phyloP scores from a whole-genome alignment of 2,888 invertebrate genomes.

The Ditylenchus weischeri region DNA sequence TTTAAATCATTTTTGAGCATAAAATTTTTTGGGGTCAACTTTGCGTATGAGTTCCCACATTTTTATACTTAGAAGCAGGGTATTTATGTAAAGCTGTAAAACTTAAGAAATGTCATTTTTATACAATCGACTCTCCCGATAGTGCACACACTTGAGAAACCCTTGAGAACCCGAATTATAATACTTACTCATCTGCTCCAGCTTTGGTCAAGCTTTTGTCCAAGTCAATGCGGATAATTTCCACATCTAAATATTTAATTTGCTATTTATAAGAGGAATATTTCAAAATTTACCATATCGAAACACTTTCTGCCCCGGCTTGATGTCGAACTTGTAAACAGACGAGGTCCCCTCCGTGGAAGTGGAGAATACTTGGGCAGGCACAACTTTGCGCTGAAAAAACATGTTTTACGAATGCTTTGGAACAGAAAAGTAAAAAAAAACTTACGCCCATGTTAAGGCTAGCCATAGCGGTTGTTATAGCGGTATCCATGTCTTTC shows the following conservation, averaged over 20 bases:
- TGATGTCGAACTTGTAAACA: background rate
- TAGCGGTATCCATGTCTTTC: background rate
- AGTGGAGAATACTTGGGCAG: background rate
- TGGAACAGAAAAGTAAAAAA: background rate
- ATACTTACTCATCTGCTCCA: constrained; percentile 7
- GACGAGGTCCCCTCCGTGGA: background rate
- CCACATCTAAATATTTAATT: background rate
- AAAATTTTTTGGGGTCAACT: too few species aligned
- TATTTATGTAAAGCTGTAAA: too few species aligned
- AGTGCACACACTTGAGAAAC: too few species aligned
- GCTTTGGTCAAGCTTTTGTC: background rate
- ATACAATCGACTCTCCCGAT: too few species aligned
- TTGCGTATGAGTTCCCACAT: too few species aligned
- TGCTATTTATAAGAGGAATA: too few species aligned
- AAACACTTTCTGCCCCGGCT: background rate
- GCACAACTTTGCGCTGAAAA: background rate
- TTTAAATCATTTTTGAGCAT: too few species aligned
- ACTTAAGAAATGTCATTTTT: too few species aligned
- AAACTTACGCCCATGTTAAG: background rate
- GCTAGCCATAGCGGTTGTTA: background rate
- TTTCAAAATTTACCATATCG: background rate
- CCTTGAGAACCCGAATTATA: background rate
- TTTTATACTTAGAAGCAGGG: too few species aligned
- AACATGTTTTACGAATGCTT: background rate
- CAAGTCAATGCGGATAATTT: background rate